Evolutionary conservation across 2,888 invertebrate genomes (phyloP).

Genomic region (Muschampia plurimacula): DNA sequence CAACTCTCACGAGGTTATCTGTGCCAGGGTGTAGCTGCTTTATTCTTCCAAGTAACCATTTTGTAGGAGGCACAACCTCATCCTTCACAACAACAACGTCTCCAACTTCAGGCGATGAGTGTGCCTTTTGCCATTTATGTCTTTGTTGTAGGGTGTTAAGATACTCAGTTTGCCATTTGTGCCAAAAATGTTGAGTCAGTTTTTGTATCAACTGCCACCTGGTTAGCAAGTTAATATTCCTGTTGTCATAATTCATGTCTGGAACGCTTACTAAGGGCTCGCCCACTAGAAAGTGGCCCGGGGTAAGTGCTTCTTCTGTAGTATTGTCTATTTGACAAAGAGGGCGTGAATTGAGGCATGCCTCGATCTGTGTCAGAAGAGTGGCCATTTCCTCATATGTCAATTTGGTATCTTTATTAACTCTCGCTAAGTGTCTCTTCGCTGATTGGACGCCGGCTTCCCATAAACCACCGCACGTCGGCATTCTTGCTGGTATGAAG

Average conservation of each 20-base stretch:
- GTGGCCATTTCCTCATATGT: constrained; percentile 45
- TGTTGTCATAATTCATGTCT: constrained; percentile 34
- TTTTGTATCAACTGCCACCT: constrained; percentile 49
- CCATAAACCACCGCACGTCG: constrained; percentile 47
- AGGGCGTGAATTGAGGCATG: constrained; percentile 45
- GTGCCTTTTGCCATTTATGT: constrained; percentile 45
- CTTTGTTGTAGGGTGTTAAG: constrained; percentile 46
- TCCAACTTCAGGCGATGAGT: constrained; percentile 41
- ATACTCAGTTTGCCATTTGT: constrained; percentile 48
- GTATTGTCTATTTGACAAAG: constrained; percentile 34
- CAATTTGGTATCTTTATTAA: constrained; percentile 42
- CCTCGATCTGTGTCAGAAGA: constrained; percentile 44
- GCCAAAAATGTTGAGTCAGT: constrained; percentile 50
- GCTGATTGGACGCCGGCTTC: constrained; percentile 45
- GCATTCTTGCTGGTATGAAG: constrained; percentile 40
- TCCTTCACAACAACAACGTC: constrained; percentile 40
- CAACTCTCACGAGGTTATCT: constrained; percentile 46
- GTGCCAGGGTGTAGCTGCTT: constrained; percentile 41
- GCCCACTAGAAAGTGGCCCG: constrained; percentile 45
- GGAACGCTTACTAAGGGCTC: constrained; percentile 41
- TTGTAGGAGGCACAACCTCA: constrained; percentile 43
- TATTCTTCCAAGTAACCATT: constrained; percentile 44
- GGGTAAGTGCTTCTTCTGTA: constrained; percentile 37
- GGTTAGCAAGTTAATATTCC: constrained; percentile 30
- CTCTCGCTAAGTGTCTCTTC: constrained; percentile 44